Percentiles rank a stretch among this genome's conserved stretches.
Evolutionary conservation across 2,113 vertebrate genomes (phyloP).

Genomic region (Ploceus nigricollis): DNA sequence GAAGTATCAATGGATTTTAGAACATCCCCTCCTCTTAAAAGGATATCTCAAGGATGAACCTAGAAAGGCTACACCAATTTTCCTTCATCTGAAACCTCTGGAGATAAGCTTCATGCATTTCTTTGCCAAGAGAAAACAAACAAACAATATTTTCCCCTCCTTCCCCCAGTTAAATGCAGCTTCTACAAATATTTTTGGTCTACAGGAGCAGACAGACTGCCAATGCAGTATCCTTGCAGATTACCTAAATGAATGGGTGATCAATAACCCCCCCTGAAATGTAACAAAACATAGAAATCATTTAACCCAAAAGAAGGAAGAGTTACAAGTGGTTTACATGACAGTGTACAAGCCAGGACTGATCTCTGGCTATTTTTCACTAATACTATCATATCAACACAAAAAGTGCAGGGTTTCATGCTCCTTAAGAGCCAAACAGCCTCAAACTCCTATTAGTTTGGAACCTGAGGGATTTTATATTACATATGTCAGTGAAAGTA

Average conservation of each 20-base stretch:
- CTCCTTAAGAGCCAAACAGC: background rate
- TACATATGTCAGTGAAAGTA: background rate
- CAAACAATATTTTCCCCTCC: background rate
- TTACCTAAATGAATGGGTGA: background rate
- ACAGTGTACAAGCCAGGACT: rapidly evolving
- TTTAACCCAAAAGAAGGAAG: background rate
- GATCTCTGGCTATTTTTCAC: background rate
- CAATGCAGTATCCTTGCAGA: background rate
- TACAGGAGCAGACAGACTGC: background rate
- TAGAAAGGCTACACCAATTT: background rate
- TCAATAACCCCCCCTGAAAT: rapidly evolving
- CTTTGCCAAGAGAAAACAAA: background rate
- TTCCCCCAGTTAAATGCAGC: background rate
- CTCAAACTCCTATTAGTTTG: background rate
- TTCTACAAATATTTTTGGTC: background rate
- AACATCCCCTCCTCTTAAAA: background rate
- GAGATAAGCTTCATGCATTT: background rate
- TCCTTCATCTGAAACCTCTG: background rate
- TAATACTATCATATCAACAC: background rate
- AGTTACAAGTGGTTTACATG: background rate
- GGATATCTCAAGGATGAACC: background rate
- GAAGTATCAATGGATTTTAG: background rate
- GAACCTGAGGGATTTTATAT: background rate
- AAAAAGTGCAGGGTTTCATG: background rate
- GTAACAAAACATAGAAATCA: background rate